These are phyloP conservation scores for Nephrocerus scutellatus DNA, from an alignment of 2,888 invertebrate species.

Conservation along the genomic window DNA sequence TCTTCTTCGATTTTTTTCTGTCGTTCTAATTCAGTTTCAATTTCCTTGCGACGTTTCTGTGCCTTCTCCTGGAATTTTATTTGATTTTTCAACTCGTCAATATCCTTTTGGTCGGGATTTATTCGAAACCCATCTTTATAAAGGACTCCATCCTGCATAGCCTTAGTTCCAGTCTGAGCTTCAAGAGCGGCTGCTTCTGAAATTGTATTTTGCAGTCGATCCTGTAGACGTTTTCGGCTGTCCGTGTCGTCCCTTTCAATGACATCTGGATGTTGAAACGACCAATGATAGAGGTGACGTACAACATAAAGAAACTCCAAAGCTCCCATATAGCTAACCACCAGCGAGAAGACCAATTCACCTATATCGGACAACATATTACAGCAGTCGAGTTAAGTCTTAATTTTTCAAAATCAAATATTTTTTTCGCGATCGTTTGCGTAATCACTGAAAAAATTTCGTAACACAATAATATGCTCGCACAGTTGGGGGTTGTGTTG, in stretches of 20 bases:
- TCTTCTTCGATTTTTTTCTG: slow-evolving; percentile 37
- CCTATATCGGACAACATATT: slow-evolving; percentile 56
- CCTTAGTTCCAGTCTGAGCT: slow-evolving; percentile 24
- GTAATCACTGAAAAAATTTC: slow-evolving; percentile 15
- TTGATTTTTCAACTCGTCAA: slow-evolving; percentile 24
- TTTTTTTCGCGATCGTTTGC: slow-evolving; percentile 5
- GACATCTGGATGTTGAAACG: slow-evolving; percentile 32
- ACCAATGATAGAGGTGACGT: slow-evolving; percentile 42
- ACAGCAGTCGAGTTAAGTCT: no score
- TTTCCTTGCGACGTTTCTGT: slow-evolving; percentile 23
- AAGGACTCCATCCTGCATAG: slow-evolving; percentile 43
- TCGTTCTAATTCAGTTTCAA: slow-evolving; percentile 36
- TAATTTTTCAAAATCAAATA: no score
- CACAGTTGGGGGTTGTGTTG: neutral
- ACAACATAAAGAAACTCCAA: slow-evolving; percentile 52
- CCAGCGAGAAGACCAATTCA: slow-evolving; percentile 64
- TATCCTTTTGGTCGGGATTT: slow-evolving; percentile 29
- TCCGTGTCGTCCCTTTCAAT: slow-evolving; percentile 24
- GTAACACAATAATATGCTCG: slow-evolving; percentile 7
- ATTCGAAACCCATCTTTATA: slow-evolving; percentile 43
- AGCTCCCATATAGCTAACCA: slow-evolving; percentile 69
- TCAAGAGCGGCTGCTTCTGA: slow-evolving; percentile 31
- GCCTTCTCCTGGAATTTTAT: slow-evolving; percentile 19
- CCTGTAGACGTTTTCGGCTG: slow-evolving; percentile 34
- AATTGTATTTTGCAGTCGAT: slow-evolving; percentile 33